Conservation (phyloP, 92 coral and sea anemone species). For the Ricordea florida region DNA sequence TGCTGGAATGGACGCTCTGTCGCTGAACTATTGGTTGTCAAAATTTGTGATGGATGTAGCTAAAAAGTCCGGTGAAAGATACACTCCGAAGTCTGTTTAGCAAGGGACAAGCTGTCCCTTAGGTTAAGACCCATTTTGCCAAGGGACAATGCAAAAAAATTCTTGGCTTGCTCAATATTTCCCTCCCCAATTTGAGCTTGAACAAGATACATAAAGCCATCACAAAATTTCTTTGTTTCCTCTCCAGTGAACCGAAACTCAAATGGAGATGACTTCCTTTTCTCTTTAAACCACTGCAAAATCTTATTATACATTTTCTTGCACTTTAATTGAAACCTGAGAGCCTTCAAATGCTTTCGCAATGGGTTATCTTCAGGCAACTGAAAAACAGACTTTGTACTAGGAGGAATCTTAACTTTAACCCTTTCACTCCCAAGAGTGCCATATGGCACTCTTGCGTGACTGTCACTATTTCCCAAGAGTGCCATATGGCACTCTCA, state of each 20-base stretch:
- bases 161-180: constrained; percentile 42
- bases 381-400: constrained; percentile 68
- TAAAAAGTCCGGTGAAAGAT: too few species aligned
- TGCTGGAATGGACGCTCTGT: too few species aligned
- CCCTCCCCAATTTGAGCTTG: constrained; percentile 36
- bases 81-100: too few species aligned
- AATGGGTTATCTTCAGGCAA: constrained; percentile 63
- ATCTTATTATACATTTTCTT: constrained; percentile 59
- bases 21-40: too few species aligned
- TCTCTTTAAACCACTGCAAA: constrained; percentile 58
- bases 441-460: too few species aligned
- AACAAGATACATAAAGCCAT: constrained; percentile 66
- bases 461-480: too few species aligned
- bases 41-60: too few species aligned
- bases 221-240: constrained; percentile 70
- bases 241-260: constrained; percentile 71
- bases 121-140: constrained; percentile 61
- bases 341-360: constrained; percentile 64
- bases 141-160: constrained; percentile 40
- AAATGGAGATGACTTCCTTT: constrained; percentile 42
- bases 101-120: constrained; percentile 57
- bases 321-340: constrained; percentile 47
- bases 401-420: constrained; percentile 49
- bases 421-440: too few species aligned
- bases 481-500: too few species aligned